phyloP scores from a whole-genome alignment of 2,888 invertebrate genomes.

The Nomada goodeniana region DNA sequence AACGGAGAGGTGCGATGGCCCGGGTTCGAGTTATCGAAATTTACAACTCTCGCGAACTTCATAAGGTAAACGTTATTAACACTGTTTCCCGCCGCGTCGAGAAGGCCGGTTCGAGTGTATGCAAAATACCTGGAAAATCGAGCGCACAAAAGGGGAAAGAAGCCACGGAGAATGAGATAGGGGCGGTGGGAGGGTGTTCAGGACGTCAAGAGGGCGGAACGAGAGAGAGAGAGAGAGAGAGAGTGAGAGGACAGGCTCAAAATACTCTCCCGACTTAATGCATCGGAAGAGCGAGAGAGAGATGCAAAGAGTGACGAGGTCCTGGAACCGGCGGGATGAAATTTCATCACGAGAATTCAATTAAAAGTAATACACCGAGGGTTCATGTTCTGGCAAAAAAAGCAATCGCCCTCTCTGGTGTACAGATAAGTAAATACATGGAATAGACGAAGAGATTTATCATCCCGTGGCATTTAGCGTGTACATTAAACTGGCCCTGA shows the following conservation, averaged over 20 bases:
- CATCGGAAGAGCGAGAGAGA: slow-evolving; percentile 49
- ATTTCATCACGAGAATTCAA: slow-evolving; percentile 82
- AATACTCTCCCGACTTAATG: slow-evolving; percentile 72
- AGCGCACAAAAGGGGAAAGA: slow-evolving; percentile 38
- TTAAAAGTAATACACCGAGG: slow-evolving; percentile 81
- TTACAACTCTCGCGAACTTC: neutral
- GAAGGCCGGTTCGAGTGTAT: slow-evolving; percentile 16
- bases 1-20: neutral
- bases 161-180: slow-evolving; percentile 24
- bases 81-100: slow-evolving; percentile 7
- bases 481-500: slow-evolving; percentile 20
- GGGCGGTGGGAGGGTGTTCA: neutral
- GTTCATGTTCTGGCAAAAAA: slow-evolving; percentile 60
- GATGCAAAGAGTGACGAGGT: slow-evolving; percentile 40
- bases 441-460: slow-evolving; percentile 63
- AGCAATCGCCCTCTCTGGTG: slow-evolving; percentile 58
- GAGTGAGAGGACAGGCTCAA: slow-evolving; percentile 45
- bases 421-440: slow-evolving; percentile 63
- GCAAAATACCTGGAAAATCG: slow-evolving; percentile 54
- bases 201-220: slow-evolving; percentile 15
- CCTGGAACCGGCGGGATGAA: slow-evolving; percentile 72
- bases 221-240: slow-evolving; percentile 3
- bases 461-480: slow-evolving; percentile 55
- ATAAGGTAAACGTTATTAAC: slow-evolving; percentile 7
- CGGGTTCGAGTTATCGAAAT: slow-evolving; percentile 14